phyloP scores from a whole-genome alignment of 1,140 invertebrate genomes.

The Drosophila triauraria region DNA sequence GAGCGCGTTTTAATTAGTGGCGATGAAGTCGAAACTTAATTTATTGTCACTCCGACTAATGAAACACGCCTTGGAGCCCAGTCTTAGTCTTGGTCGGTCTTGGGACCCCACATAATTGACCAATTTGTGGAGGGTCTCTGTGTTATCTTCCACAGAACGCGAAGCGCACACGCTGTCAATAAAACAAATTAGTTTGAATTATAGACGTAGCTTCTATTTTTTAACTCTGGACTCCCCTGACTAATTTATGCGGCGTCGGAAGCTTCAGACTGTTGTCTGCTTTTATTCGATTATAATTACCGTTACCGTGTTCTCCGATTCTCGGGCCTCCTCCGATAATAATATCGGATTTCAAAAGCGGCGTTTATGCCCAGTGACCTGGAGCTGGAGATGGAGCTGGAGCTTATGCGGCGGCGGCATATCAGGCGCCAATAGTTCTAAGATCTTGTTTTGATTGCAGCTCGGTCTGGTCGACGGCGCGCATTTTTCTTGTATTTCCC shows the following conservation, averaged over 20 bases:
- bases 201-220: slow-evolving; percentile 73
- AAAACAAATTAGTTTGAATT: slow-evolving; percentile 85
- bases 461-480: slow-evolving; percentile 49
- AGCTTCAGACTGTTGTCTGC: slow-evolving; percentile 65
- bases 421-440: slow-evolving; percentile 82
- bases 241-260: slow-evolving; percentile 80
- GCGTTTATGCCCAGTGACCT: slow-evolving; percentile 77
- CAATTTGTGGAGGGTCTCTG: slow-evolving; percentile 63
- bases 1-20: slow-evolving; percentile 79
- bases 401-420: slow-evolving; percentile 13
- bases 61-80: slow-evolving; percentile 61
- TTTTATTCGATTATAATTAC: slow-evolving; percentile 84
- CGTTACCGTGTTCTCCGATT: slow-evolving; percentile 49
- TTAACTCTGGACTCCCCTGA: slow-evolving; percentile 4
- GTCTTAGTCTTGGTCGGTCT: not conserved
- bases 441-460: slow-evolving; percentile 82
- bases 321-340: slow-evolving; percentile 51
- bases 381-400: slow-evolving; percentile 14
- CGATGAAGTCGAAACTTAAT: slow-evolving; percentile 69
- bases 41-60: slow-evolving; percentile 83
- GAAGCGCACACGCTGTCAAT: slow-evolving; percentile 81
- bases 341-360: slow-evolving; percentile 79
- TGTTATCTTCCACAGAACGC: slow-evolving; percentile 15
- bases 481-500: slow-evolving; percentile 59
- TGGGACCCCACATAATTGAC: slow-evolving; percentile 65